Evolutionary conservation across 2,113 vertebrate genomes (phyloP), one percentile per base, ranked within the genome.

Genomic region (Sebastes fasciatus): DNA sequence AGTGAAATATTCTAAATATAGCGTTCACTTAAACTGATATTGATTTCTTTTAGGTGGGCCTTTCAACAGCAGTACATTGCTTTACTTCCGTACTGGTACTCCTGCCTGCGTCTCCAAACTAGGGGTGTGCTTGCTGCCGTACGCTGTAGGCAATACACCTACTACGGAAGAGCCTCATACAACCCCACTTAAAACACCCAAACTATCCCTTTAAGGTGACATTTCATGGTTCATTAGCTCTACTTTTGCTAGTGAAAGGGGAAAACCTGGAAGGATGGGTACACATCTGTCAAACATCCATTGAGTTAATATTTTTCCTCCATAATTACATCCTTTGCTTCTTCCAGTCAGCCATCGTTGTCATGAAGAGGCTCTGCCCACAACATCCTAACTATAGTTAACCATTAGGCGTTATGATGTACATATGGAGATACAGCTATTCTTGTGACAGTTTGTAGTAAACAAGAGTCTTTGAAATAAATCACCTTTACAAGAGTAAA

Each of bases 341-440:
- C 23, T 61, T 76, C 70, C 0, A 0, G 21, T 75, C 58, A 67
- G 16, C 26, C 21, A 21, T 79, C 26, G 1, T 52, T 49, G 63
- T 61, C 71, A 69, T 23, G 6, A 60, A 64, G 48, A 63, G 9
- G 54, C 73, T 87, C 87, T 77, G 49, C 79, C 64, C 46, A 63
- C 49, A 63, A 78, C 80, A 82, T 85, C 88, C 77, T 84, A 68
- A 72, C 43, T 64, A 0, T 52, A 67, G 91, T 94, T 93, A 94
- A 93, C 80, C 49, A 94, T 95, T 94, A 92, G 63, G 68, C 40
- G 43, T 13, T 43, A 21, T 58, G 34, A 61, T 81, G 48, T 84
- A 80, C 23, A 85, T 78, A 79, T 84, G 16, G 74, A 43, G 52
- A 65, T 63, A n/a, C 40, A 42, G 12, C 4, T 57, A 19, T 52